phyloP scores from a whole-genome alignment of 2,888 invertebrate species.

The Apotomis turbidana region DNA sequence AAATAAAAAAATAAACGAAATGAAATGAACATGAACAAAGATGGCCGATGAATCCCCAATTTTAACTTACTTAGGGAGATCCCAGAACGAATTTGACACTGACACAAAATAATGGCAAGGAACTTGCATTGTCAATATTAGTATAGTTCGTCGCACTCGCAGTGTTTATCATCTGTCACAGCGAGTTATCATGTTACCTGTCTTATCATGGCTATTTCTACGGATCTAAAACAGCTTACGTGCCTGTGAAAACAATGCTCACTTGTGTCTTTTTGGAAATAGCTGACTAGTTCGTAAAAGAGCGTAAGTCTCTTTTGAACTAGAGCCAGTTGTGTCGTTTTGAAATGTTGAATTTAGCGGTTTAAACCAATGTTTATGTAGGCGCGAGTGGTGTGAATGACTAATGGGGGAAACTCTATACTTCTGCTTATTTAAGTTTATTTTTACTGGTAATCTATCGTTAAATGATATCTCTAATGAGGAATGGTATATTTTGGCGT shows the following conservation, averaged over 20 bases:
- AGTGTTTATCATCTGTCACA: slow-evolving; percentile 13
- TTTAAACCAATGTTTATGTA: slow-evolving; percentile 26
- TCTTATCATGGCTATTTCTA: slow-evolving; percentile 13
- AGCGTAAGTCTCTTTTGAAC: not conserved
- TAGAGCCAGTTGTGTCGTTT: not conserved
- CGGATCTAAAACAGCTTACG: not conserved
- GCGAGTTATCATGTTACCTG: slow-evolving; percentile 10
- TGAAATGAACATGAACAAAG: too few relatives aligned
- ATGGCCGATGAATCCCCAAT: too few relatives aligned
- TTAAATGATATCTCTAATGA: too few relatives aligned
- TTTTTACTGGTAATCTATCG: not conserved
- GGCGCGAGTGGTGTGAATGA: slow-evolving; percentile 31
- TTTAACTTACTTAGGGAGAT: too few relatives aligned
- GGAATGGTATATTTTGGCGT: too few relatives aligned
- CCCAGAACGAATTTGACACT: not conserved
- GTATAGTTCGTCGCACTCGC: slow-evolving; percentile 26
- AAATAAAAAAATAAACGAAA: too few relatives aligned
- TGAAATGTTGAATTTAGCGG: not conserved
- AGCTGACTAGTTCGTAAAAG: not conserved
- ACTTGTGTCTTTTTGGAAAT: not conserved
- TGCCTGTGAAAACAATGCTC: not conserved
- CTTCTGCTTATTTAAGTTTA: slow-evolving; percentile 15
- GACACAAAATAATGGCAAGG: slow-evolving; percentile 3
- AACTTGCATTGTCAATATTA: slow-evolving; percentile 20
- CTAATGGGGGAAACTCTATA: slow-evolving; percentile 29